A percentile compares a stretch with the other conserved stretches of the same genome.
These are phyloP conservation scores for Epirrita christyi DNA, from an alignment of 2,888 invertebrate species.

Conservation along the genomic window DNA sequence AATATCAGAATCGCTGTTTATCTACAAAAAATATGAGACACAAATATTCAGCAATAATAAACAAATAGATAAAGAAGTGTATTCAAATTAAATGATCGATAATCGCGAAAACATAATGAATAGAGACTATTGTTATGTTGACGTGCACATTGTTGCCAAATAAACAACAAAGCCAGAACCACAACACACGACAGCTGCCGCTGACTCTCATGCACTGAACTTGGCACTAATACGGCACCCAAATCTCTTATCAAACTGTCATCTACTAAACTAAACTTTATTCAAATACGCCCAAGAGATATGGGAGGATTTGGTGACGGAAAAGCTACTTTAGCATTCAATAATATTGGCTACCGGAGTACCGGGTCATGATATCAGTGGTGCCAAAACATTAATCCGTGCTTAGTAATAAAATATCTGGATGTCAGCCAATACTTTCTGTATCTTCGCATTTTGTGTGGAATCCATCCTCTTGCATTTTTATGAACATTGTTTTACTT, in stretches of 20 bases:
- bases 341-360: slow-evolving; percentile 49
- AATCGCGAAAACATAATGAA: no score
- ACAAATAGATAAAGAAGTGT: no score
- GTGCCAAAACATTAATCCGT: slow-evolving; percentile 59
- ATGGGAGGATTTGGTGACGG: slow-evolving; percentile 27
- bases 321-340: slow-evolving; percentile 35
- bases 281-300: slow-evolving; percentile 34
- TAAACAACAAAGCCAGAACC: slow-evolving; percentile 27
- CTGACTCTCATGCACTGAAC: slow-evolving; percentile 45
- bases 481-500: no score
- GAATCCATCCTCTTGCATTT: slow-evolving; percentile 20
- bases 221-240: slow-evolving; percentile 47
- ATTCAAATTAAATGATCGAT: no score
- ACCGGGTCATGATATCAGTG: slow-evolving; percentile 41
- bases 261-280: slow-evolving; percentile 40
- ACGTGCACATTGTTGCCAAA: slow-evolving; percentile 23
- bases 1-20: no score
- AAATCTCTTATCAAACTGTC: slow-evolving; percentile 8
- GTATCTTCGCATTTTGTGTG: slow-evolving; percentile 46
- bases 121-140: slow-evolving; percentile 2
- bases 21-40: no score
- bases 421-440: slow-evolving; percentile 55
- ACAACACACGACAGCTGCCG: slow-evolving; percentile 44
- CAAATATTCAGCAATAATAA: no score
- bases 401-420: slow-evolving; percentile 61